Conservation (phyloP, 2,797 vertebrate genomes). For the Pristis pectinata region DNA sequence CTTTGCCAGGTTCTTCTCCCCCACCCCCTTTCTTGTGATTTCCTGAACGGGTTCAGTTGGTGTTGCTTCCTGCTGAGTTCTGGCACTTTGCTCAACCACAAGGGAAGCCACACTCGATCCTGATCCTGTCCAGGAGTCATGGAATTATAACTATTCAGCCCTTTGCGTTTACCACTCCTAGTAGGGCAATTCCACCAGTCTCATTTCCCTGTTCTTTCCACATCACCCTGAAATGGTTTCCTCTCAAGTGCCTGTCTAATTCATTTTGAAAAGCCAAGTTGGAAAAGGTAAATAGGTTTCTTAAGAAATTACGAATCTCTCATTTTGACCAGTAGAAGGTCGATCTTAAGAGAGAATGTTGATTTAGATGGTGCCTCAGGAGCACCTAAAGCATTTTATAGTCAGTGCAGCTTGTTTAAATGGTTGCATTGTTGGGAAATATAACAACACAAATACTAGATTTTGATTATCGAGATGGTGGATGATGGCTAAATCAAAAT, state of each 20-base stretch:
- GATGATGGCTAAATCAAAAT: not conserved
- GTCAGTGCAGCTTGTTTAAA: not conserved
- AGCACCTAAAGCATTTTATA: not conserved
- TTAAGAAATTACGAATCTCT: not conserved
- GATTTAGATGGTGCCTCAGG: not conserved
- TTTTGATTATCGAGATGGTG: not conserved
- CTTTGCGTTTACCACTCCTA: too few relatives aligned
- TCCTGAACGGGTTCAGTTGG: not conserved
- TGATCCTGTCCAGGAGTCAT: not conserved
- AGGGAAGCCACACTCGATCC: not conserved
- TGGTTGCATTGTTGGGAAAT: not conserved
- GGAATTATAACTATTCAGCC: too few relatives aligned
- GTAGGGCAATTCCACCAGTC: too few relatives aligned
- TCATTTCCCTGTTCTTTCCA: too few relatives aligned
- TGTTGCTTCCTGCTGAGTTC: not conserved
- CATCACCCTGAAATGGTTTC: too few relatives aligned
- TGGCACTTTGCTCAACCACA: not conserved
- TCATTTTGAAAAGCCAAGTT: too few relatives aligned
- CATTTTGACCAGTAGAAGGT: not conserved
- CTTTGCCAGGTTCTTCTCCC: not conserved
- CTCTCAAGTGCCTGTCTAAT: too few relatives aligned
- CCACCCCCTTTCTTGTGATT: not conserved
- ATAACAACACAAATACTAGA: not conserved
- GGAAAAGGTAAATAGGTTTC: too few relatives aligned
- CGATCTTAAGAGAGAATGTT: not conserved